Evolutionary conservation across 2,888 invertebrate genomes (phyloP), one percentile per base, ranked within the genome.

Genomic region (Phaonia tiefii): DNA sequence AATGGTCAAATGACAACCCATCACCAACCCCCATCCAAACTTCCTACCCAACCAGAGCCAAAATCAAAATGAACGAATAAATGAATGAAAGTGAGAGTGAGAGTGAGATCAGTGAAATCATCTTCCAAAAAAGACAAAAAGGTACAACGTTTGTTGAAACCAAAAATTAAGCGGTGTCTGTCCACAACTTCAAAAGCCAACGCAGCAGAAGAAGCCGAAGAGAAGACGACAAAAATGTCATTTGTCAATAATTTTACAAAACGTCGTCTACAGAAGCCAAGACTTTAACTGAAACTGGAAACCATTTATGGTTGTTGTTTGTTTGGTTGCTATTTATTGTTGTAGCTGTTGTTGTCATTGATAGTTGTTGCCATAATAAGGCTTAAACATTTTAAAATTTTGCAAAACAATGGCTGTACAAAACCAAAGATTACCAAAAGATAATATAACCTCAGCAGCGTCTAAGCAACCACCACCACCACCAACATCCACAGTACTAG

Each of bases 361-460:
- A 22, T 56, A 25, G 31, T 66, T 70, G 42, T 67, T 31, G 42
- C 3, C 8, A 58, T n/a, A 46, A 66, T 44, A 75, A 79, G 51
- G 74, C 74, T 51, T 51, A 85, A 84, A 81, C 66, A 84, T 85
- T 84, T 83, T 84, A 26, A 85, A 85, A 80, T 85, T 85, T 67
- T 81, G 79, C 75, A 81, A 76, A 84, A 83, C 75, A 76, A 86
- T 85, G 85, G 84, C 84, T 83, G 84, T 83, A 75, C 85, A 85
- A 84, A 84, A 85, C 83, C 85, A 85, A 83, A 85, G 83, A 83
- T 82, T 79, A 79, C 75, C 78, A 83, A 76, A 80, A 83, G 69
- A 80, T 74, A 66, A 78, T 78, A 75, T 71, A 79, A 58, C 51
- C 51, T 60, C 17, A 46, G 8, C 8, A 31, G 31, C 31, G 8